phyloP scores from a whole-genome alignment of 1,140 invertebrate genomes.

The Wiebesia pumilae region DNA sequence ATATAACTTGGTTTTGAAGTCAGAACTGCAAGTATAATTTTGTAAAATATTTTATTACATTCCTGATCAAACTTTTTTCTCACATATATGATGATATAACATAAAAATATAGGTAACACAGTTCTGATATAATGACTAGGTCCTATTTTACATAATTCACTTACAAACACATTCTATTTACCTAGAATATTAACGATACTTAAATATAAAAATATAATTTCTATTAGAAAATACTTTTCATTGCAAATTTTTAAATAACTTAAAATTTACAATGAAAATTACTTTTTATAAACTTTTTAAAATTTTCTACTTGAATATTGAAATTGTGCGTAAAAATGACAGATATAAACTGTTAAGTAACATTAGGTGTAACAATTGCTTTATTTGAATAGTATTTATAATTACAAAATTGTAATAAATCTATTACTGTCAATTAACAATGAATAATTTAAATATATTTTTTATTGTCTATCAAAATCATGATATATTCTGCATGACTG shows the following conservation, averaged over 20 bases:
- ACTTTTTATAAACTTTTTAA: neutral
- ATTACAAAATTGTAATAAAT: conserved; percentile 23
- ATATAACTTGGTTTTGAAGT: conserved; percentile 1
- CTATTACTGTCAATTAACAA: conserved; percentile 21
- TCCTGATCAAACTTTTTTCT: conserved; percentile 52
- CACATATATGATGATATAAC: conserved; percentile 63
- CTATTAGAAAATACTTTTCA: neutral
- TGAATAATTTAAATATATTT: conserved; percentile 55
- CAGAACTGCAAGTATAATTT: conserved; percentile 53
- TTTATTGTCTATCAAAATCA: conserved; percentile 41
- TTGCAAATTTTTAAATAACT: neutral
- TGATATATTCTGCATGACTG: conserved; percentile 21
- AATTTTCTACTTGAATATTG: conserved; percentile 1
- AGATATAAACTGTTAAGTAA: conserved; percentile 21
- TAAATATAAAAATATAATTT: conserved; percentile 70
- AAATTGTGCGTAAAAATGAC: conserved; percentile 40
- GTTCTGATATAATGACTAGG: conserved; percentile 69
- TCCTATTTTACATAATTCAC: conserved; percentile 65
- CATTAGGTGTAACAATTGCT: neutral
- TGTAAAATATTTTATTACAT: conserved; percentile 70
- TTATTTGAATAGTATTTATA: conserved; percentile 28
- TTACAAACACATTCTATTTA: conserved; percentile 44
- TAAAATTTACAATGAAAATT: neutral
- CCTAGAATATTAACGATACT: conserved; percentile 63
- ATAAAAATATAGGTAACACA: conserved; percentile 69